A percentile compares a stretch with the other conserved stretches of the same genome.
Conservation (phyloP, 2,113 vertebrate species). For the Artemisiospiza belli region DNA sequence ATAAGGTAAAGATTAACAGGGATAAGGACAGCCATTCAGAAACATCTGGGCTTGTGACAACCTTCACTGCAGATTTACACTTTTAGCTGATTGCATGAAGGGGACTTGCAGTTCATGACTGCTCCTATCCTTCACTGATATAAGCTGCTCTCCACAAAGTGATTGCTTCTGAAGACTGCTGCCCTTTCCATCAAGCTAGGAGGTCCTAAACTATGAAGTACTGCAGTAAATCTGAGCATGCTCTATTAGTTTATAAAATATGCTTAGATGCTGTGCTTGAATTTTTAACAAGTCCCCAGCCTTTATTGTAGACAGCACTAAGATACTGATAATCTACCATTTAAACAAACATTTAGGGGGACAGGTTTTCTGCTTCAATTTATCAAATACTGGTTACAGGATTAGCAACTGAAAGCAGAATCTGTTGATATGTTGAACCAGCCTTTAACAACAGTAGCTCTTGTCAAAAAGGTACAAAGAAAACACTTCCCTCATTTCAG, state of each 20-base stretch:
- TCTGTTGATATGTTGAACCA: neutral
- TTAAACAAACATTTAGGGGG: neutral
- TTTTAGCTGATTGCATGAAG: neutral
- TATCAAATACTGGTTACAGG: neutral
- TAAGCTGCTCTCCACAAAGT: neutral
- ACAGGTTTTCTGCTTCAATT: neutral
- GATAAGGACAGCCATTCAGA: neutral
- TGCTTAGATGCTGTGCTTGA: neutral
- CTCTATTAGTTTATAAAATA: neutral
- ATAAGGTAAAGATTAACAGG: neutral
- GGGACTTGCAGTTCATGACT: neutral
- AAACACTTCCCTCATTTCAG: neutral
- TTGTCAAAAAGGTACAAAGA: neutral
- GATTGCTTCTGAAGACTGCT: neutral
- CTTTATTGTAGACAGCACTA: neutral
- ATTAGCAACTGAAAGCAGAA: conserved; percentile 13
- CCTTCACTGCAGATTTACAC: neutral
- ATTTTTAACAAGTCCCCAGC: neutral
- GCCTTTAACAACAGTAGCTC: neutral
- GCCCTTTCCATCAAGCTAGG: neutral
- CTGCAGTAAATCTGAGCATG: neutral
- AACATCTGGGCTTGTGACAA: neutral
- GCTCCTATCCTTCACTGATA: neutral
- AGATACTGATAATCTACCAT: neutral
- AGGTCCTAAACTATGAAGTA: neutral